Conservation (phyloP, 2,113 vertebrate species). For the Callithrix jacchus region DNA sequence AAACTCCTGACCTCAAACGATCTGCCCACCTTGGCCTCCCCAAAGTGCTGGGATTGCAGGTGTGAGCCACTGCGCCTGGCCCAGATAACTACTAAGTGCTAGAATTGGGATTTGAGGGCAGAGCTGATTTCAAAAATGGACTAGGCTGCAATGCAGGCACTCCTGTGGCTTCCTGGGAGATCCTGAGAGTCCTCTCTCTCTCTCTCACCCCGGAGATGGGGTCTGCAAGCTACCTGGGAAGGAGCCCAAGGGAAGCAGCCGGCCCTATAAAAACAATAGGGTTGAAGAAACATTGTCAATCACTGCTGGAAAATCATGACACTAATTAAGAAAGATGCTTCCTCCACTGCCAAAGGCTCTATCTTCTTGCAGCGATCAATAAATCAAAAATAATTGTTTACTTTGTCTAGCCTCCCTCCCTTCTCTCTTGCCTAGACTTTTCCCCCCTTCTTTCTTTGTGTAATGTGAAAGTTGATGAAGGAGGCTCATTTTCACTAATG, state of each 20-base stretch:
- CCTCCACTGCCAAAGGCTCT: slow-evolving; percentile 64
- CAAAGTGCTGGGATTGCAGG: too few species aligned
- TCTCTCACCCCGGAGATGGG: not conserved
- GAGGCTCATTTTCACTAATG: slow-evolving; percentile 62
- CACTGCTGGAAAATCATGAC: slow-evolving; percentile 60
- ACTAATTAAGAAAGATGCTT: slow-evolving; percentile 77
- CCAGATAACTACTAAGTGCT: not conserved
- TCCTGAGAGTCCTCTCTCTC: slow-evolving; percentile 30
- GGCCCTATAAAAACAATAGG: slow-evolving; percentile 44
- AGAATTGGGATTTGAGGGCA: not conserved
- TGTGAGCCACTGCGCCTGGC: too few species aligned
- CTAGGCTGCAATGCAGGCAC: not conserved
- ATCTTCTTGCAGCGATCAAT: slow-evolving; percentile 76
- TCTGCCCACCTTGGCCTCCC: too few species aligned
- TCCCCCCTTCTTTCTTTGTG: slow-evolving; percentile 25
- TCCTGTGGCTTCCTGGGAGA: not conserved
- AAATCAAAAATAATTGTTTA: slow-evolving; percentile 75
- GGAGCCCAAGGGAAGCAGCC: not conserved
- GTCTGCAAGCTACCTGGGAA: not conserved
- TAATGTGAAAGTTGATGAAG: slow-evolving; percentile 67
- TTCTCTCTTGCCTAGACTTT: slow-evolving; percentile 42
- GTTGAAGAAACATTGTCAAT: slow-evolving; percentile 48
- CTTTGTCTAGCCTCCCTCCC: slow-evolving; percentile 53
- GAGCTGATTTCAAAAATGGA: not conserved
- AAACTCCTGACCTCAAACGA: too few species aligned